Percentiles rank a stretch among this genome's conserved stretches.
phyloP scores from a whole-genome alignment of 1,140 invertebrate species.

The Aplysia californica region DNA sequence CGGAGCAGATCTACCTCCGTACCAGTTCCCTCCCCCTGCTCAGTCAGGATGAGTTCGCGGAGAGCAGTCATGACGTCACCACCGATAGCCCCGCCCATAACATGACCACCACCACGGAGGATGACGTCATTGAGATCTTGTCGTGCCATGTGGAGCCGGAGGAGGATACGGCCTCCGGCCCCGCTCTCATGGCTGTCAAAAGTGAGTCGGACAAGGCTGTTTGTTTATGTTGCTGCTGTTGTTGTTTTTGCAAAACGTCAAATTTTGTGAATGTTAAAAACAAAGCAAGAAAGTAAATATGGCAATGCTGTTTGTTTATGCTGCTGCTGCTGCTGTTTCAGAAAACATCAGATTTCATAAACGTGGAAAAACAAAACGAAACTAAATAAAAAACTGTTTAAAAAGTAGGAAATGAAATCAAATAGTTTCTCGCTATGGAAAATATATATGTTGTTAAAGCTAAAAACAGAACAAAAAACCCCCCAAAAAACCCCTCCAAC shows the following conservation, averaged over 20 bases:
- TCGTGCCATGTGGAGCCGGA: slow-evolving; percentile 35
- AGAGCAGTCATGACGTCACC: not conserved
- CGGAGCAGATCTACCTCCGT: too few relatives aligned
- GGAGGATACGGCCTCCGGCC: not conserved
- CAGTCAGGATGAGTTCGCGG: not conserved
- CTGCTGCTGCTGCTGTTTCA: not conserved
- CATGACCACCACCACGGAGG: slow-evolving; percentile 34
- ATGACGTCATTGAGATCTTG: slow-evolving; percentile 37
- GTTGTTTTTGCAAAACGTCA: not conserved
- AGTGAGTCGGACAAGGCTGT: not conserved
- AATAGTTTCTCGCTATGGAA: too few relatives aligned
- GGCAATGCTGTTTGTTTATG: not conserved
- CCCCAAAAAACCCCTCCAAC: too few relatives aligned
- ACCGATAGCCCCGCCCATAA: too few relatives aligned
- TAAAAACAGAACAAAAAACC: too few relatives aligned
- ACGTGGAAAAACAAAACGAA: too few relatives aligned
- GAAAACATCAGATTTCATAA: too few relatives aligned
- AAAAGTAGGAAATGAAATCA: too few relatives aligned
- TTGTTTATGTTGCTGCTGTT: not conserved
- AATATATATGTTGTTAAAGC: too few relatives aligned
- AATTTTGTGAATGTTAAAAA: not conserved
- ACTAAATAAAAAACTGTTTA: too few relatives aligned
- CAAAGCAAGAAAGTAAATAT: not conserved
- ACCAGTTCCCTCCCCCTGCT: not conserved
- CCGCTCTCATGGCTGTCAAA: slow-evolving; percentile 12